A percentile compares a stretch with the other conserved stretches of the same genome.
Conservation (phyloP, 2,797 vertebrate species). For the Aratinga solstitialis region DNA sequence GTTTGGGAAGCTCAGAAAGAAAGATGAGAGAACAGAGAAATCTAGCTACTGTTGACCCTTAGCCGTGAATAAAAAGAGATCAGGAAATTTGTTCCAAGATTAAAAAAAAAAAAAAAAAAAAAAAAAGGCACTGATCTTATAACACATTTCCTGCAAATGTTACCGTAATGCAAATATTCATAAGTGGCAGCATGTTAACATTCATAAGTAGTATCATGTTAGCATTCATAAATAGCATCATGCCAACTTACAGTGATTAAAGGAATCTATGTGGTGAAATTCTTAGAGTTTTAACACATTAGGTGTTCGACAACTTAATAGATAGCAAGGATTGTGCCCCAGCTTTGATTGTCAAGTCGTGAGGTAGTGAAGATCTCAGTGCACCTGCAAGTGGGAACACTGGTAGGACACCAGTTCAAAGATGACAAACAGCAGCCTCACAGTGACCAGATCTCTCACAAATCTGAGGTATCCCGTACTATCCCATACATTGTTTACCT, state of each 20-base stretch:
- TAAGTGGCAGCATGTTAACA: neutral
- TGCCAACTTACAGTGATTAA: constrained; percentile 17
- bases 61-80: neutral
- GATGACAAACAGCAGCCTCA: neutral
- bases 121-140: neutral
- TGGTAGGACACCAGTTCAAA: rapidly evolving
- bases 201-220: neutral
- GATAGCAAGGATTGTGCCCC: neutral
- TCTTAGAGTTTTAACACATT: neutral
- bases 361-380: neutral
- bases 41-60: neutral
- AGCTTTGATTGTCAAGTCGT: neutral
- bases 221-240: neutral
- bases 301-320: constrained; percentile 31
- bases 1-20: neutral
- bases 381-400: neutral
- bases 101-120: neutral
- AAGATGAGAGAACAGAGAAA: neutral
- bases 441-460: neutral
- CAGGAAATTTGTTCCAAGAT: neutral
- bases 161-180: neutral
- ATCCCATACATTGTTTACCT: neutral
- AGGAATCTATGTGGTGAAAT: neutral
- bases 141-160: neutral
- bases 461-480: neutral